A percentile compares a stretch with the other conserved stretches of the same genome.
Evolutionary conservation across 2,797 vertebrate genomes (phyloP).

Genomic region (Sus cebifrons): DNA sequence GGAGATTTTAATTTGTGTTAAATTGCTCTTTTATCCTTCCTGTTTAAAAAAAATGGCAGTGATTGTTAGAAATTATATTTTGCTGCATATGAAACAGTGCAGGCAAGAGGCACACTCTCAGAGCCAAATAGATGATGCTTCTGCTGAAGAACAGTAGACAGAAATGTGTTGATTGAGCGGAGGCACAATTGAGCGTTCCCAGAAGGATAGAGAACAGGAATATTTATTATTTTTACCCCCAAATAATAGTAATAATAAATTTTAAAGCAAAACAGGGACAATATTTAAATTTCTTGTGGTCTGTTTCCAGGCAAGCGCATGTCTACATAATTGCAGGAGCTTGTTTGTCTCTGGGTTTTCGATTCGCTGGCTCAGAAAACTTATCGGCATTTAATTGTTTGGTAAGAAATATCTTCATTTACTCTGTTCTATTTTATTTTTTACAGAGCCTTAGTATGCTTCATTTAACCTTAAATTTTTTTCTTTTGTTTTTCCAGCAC

Average conservation of each 20-base stretch:
- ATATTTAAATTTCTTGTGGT: conserved; percentile 69
- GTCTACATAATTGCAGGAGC: conserved; percentile 99
- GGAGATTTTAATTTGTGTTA: conserved; percentile 43
- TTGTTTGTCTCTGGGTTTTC: conserved; percentile 97
- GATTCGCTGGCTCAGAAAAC: conserved; percentile 98
- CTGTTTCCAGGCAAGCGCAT: conserved; percentile 95
- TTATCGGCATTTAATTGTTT: conserved; percentile 98
- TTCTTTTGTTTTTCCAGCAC: conserved; percentile 89
- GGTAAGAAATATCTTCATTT: conserved; percentile 88
- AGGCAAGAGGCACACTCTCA: not conserved
- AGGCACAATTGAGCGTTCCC: not conserved
- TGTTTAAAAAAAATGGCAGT: not conserved
- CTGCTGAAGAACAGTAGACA: not conserved
- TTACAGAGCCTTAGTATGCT: conserved; percentile 9
- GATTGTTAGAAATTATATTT: not conserved
- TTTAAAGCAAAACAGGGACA: conserved; percentile 46
- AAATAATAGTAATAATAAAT: not conserved
- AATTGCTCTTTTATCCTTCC: not conserved
- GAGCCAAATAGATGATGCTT: not conserved
- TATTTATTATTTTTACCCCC: not conserved
- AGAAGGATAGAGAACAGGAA: not conserved
- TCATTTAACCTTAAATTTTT: conserved; percentile 72
- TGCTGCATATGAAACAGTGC: not conserved
- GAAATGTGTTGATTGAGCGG: not conserved
- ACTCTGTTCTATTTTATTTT: conserved; percentile 32